Conservation (phyloP, 2,113 vertebrate genomes). For the Solenodon paradoxus region DNA sequence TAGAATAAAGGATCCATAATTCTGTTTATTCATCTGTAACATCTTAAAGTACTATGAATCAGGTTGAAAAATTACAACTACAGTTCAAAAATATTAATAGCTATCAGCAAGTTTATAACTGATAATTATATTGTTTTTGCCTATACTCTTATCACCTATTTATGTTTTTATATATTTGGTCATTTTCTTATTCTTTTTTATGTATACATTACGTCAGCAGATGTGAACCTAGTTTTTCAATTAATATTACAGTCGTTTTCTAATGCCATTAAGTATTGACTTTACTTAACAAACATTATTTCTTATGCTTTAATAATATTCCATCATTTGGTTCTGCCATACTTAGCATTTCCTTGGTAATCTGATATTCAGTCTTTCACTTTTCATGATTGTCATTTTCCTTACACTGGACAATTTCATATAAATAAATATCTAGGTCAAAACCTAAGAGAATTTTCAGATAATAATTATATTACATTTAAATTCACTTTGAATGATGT, state of each 20-base stretch:
- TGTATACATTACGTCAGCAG: not conserved
- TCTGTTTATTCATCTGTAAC: not conserved
- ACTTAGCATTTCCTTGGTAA: constrained; percentile 11
- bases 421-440: not conserved
- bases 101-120: not conserved
- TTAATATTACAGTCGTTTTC: not conserved
- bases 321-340: not conserved
- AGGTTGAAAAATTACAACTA: not conserved
- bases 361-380: not conserved
- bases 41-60: constrained; percentile 6
- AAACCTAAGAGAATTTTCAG: not conserved
- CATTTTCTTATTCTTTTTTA: constrained; percentile 7
- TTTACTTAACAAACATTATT: not conserved
- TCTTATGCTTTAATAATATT: not conserved
- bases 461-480: not conserved
- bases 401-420: not conserved
- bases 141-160: not conserved
- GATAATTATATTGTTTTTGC: not conserved
- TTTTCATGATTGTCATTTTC: not conserved
- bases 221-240: not conserved
- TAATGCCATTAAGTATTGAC: constrained; percentile 16
- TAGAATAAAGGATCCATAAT: not conserved
- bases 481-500: not conserved
- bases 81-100: not conserved
- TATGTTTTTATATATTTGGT: not conserved